Base-by-base conservation (phyloP, 2,113 vertebrate genomes). In the Anarrhichthys ocellatus region DNA sequence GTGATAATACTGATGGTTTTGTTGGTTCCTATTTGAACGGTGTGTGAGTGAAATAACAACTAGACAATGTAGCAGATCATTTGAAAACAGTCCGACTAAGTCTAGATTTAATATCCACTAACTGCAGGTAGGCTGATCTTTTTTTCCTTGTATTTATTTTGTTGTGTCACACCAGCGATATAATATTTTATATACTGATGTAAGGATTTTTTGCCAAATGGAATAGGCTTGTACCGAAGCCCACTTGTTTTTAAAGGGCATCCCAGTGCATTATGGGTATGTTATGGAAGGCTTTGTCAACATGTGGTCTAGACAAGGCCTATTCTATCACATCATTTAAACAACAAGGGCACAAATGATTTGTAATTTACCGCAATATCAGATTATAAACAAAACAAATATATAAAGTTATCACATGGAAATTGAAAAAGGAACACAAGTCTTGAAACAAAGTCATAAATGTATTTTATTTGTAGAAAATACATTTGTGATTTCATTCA, bases 201-300 rank as follows among this genome's bases (percentile, higher is more conserved):
- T 36, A 36, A 5, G 9, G 2, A 46, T 64, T 62, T 84, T 77
- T 77, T 82, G 84, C 70, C 73, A 86, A 80, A 84, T 40, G 5
- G 32, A 72, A 78, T 68, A 4, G 17, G 1, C 9, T 79, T 72
- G 66, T 34, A 67, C 63, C 20, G 54, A 54, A 36, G 36, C 52
- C 46, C 22, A 22, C 36, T 18, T 42, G 38, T 46, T 50, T 54
- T 44, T 29, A 67, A 70, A 32, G 27, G 46, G 36, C n/a, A 65
- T 54, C 34, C 22, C 1, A 42, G 6, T 64, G 36, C 2, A 22
- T 73, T 73, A 46, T 40, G 27, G 3, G 6, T 34, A 46, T 50
- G 15, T 34, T 54, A 5, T 67, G 1, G 36, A 73, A 40, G 13
- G 17, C 20, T 40, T 61, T 61, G 24, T 56, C 27, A 65, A 14